phyloP scores from a whole-genome alignment of 2,797 vertebrate genomes.

The Muscicapa striata region DNA sequence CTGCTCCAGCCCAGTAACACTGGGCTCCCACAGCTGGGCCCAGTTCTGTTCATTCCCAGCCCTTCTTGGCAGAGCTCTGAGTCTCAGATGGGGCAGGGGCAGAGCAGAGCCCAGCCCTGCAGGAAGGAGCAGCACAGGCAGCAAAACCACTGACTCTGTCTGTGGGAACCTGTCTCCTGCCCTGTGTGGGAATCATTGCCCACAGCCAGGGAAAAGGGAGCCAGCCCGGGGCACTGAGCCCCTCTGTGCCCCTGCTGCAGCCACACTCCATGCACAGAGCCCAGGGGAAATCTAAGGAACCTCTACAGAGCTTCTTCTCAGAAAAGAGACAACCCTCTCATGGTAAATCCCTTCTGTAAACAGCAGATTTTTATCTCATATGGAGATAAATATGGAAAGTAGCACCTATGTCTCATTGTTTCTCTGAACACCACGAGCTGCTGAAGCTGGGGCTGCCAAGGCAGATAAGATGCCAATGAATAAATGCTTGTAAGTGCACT shows the following conservation, averaged over 20 bases:
- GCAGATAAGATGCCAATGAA: neutral
- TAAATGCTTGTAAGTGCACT: neutral
- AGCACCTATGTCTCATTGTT: neutral
- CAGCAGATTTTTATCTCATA: neutral
- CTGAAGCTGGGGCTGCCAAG: neutral
- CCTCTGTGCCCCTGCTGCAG: neutral
- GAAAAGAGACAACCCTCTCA: neutral
- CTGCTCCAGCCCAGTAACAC: conserved; percentile 51
- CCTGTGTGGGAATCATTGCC: neutral
- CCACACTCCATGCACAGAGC: neutral
- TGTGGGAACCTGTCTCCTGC: neutral
- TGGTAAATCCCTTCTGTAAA: neutral
- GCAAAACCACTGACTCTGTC: neutral
- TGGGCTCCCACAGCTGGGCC: neutral
- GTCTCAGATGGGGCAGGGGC: fast-evolving
- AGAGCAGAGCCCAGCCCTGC: neutral
- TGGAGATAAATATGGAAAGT: neutral
- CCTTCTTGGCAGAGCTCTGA: neutral
- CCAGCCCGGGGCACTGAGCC: neutral
- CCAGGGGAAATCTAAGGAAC: neutral
- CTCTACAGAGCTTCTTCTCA: neutral
- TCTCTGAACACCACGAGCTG: neutral
- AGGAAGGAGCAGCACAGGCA: neutral
- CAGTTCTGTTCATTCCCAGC: neutral
- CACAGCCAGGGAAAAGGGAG: neutral